These are phyloP conservation scores for Periplaneta americana DNA, from an alignment of 1,140 invertebrate genomes.

Conservation along the genomic window DNA sequence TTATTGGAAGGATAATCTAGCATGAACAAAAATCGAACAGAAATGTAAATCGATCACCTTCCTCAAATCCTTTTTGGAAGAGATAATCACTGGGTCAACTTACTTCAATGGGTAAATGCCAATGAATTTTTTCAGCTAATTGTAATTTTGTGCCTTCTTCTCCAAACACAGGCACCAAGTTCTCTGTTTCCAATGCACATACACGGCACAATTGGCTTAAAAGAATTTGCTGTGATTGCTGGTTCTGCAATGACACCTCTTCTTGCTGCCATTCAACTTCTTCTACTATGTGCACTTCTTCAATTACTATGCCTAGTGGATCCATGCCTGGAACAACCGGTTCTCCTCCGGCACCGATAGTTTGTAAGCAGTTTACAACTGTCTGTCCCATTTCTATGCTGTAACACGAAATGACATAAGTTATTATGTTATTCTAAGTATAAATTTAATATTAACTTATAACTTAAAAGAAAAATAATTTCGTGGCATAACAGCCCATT, in stretches of 20 bases:
- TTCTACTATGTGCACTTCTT: background rate
- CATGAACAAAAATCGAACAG: no score
- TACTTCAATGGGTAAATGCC: conserved; percentile 6
- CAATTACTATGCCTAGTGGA: background rate
- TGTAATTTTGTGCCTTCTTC: background rate
- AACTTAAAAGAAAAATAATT: no score
- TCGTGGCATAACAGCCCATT: no score
- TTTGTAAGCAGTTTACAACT: background rate
- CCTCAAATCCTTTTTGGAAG: no score
- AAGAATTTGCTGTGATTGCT: background rate
- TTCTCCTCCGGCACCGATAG: background rate
- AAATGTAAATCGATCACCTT: no score
- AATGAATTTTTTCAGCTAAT: background rate
- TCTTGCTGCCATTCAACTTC: background rate
- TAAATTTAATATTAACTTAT: no score
- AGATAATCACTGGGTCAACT: no score
- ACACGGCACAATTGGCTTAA: background rate
- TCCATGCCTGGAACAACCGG: background rate
- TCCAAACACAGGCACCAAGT: background rate
- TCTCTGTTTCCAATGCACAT: background rate
- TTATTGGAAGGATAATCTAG: no score
- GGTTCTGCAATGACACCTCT: background rate
- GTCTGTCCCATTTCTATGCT: background rate
- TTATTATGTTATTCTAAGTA: no score
- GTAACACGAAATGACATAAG: background rate